These are phyloP conservation scores for Struthidea cinerea DNA, from an alignment of 2,113 vertebrate species.

Conservation along the genomic window DNA sequence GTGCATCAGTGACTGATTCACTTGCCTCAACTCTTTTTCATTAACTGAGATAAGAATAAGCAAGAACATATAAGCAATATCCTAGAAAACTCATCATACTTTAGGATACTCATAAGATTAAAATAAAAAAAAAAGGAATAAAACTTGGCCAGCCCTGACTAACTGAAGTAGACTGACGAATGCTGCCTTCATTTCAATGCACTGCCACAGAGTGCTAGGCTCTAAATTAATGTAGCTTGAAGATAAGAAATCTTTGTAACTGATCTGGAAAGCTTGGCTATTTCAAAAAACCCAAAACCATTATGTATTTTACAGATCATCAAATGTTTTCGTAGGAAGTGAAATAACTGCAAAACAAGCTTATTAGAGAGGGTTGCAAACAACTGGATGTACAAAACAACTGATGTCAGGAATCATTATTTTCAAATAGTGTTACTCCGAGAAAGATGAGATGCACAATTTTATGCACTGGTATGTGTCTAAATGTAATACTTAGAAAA, in stretches of 20 bases:
- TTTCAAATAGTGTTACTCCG: neutral
- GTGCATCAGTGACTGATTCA: neutral
- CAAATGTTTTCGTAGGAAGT: neutral
- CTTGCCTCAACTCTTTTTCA: neutral
- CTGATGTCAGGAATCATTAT: neutral
- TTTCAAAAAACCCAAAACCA: neutral
- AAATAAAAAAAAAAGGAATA: neutral
- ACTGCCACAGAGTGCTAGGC: neutral
- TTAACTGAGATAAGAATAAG: neutral
- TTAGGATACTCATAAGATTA: neutral
- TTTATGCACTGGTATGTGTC: neutral
- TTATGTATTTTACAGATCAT: neutral
- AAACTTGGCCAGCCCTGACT: neutral
- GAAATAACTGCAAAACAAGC: neutral
- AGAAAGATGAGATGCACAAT: neutral
- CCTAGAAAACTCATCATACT: neutral
- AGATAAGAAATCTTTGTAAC: neutral
- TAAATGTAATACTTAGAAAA: neutral
- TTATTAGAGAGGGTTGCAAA: neutral
- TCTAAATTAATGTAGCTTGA: constrained; percentile 10
- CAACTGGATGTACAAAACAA: neutral
- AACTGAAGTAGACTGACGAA: neutral
- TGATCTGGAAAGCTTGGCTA: neutral
- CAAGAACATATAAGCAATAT: neutral
- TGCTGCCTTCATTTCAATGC: neutral